Conservation (phyloP, 2,797 vertebrate species). For the Gobio occitaniae region DNA sequence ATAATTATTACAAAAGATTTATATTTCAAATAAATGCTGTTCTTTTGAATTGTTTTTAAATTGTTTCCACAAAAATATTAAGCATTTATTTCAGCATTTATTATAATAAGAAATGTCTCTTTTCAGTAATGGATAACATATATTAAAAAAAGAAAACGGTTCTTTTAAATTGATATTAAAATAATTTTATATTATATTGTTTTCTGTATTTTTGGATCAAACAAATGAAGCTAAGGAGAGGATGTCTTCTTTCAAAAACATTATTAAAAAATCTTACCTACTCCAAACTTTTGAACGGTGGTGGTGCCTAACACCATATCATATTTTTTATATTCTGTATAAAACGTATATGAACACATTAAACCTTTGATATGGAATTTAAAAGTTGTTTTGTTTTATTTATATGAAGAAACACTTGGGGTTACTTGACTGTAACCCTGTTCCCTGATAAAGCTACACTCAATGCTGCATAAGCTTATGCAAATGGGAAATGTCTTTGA, state of each 20-base stretch:
- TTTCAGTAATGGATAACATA: not conserved
- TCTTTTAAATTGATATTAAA: not conserved
- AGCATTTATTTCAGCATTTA: not conserved
- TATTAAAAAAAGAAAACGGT: not conserved
- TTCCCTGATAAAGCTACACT: no score
- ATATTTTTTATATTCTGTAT: slow-evolving; percentile 6
- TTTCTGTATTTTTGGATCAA: not conserved
- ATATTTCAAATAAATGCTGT: not conserved
- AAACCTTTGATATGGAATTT: slow-evolving; percentile 8
- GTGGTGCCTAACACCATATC: not conserved
- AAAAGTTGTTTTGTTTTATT: slow-evolving; percentile 16
- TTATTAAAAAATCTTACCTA: not conserved
- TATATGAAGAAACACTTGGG: not conserved
- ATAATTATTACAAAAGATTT: not conserved
- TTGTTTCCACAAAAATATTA: not conserved
- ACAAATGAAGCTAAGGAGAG: not conserved
- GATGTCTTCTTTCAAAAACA: not conserved
- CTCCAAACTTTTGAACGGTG: not conserved
- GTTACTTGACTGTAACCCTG: no score
- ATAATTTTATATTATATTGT: not conserved
- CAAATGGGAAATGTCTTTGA: no score
- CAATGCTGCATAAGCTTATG: no score
- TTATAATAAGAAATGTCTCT: not conserved
- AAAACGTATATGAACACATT: slow-evolving; percentile 23
- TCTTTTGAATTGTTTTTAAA: not conserved